Percentiles rank a stretch among this genome's conserved stretches.
phyloP scores from a whole-genome alignment of 2,797 vertebrate genomes.

The Acanthurus lineatus region DNA sequence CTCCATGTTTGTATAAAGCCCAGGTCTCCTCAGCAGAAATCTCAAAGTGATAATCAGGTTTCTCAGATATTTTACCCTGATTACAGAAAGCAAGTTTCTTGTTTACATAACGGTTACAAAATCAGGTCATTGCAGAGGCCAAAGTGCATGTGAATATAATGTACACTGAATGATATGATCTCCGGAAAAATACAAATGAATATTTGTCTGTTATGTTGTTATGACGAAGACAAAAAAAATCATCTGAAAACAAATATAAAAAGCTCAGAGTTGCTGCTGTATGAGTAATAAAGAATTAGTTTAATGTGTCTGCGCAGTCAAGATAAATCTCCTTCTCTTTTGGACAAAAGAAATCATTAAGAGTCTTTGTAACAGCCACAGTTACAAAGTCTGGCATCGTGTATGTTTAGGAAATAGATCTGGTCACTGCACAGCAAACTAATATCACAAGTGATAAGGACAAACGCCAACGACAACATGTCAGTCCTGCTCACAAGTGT shows the following conservation, averaged over 20 bases:
- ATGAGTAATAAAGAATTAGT: not conserved
- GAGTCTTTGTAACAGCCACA: not conserved
- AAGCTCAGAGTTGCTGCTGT: not conserved
- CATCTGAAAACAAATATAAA: not conserved
- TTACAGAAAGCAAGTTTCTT: conserved; percentile 1
- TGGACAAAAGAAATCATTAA: not conserved
- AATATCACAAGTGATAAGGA: conserved; percentile 5
- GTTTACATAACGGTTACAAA: not conserved
- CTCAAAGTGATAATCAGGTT: not conserved
- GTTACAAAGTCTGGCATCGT: conserved; percentile 6
- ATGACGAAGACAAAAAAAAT: conserved; percentile 7
- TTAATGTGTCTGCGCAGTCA: not conserved
- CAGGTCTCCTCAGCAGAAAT: not conserved
- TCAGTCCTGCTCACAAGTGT: conserved; percentile 33
- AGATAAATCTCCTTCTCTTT: conserved; percentile 10
- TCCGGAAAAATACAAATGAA: conserved; percentile 5
- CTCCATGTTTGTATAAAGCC: not conserved
- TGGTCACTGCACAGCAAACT: conserved; percentile 18
- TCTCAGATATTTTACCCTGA: conserved; percentile 8
- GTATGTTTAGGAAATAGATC: conserved; percentile 28
- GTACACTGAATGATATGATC: not conserved
- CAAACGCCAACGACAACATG: conserved; percentile 54
- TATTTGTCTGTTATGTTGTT: not conserved
- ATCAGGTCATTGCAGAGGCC: not conserved
- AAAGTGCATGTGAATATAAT: conserved; percentile 5